Conservation (phyloP, 2,888 invertebrate genomes). For the Drosophila koepferae region DNA sequence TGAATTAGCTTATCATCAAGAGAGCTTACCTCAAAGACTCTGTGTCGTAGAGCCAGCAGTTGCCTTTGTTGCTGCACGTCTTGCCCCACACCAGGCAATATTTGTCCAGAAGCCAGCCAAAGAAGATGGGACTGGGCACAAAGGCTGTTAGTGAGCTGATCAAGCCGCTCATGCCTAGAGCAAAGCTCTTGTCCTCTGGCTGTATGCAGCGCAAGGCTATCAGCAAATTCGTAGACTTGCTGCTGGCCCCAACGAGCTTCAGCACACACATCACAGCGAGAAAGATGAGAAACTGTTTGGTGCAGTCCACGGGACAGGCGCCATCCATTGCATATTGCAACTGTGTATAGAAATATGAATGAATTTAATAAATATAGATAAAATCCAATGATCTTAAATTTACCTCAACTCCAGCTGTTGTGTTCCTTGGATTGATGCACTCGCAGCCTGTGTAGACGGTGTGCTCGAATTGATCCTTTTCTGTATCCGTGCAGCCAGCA, state of each 20-base stretch:
- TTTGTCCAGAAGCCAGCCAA: slow-evolving; percentile 88
- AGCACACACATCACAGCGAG: slow-evolving; percentile 86
- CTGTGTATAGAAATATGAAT: slow-evolving; percentile 25
- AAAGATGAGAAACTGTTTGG: slow-evolving; percentile 86
- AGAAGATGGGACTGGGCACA: slow-evolving; percentile 90
- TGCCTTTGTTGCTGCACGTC: slow-evolving; percentile 89
- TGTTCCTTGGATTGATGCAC: slow-evolving; percentile 41
- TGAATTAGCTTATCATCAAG: background rate
- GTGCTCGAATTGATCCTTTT: slow-evolving; percentile 42
- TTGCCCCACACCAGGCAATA: slow-evolving; percentile 91
- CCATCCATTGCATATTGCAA: slow-evolving; percentile 78
- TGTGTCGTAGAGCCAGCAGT: slow-evolving; percentile 91
- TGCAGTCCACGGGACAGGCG: slow-evolving; percentile 87
- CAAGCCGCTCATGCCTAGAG: slow-evolving; percentile 88
- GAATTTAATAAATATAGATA: background rate
- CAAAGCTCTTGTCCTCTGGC: slow-evolving; percentile 89
- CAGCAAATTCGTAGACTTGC: slow-evolving; percentile 87
- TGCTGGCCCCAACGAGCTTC: slow-evolving; percentile 87
- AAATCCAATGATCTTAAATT: background rate
- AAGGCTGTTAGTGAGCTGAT: slow-evolving; percentile 89
- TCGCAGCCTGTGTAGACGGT: slow-evolving; percentile 56
- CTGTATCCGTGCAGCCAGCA: slow-evolving; percentile 88
- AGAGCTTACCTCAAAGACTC: slow-evolving; percentile 85
- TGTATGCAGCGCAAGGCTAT: slow-evolving; percentile 88
- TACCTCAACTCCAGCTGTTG: slow-evolving; percentile 27